phyloP scores from a whole-genome alignment of 1,140 invertebrate species.

The Drosophila miranda region DNA sequence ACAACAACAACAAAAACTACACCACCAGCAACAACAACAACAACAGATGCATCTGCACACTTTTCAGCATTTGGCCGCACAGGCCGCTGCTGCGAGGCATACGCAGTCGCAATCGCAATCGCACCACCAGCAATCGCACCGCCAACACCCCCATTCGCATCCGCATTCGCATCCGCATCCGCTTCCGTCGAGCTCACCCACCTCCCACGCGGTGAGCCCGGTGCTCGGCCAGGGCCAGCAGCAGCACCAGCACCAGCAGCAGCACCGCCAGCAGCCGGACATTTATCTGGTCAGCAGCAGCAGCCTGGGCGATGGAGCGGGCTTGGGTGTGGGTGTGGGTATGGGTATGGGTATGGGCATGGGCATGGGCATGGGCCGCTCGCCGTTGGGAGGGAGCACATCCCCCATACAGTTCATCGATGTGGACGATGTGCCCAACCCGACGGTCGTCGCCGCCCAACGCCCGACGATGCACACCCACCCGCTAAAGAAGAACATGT shows the following conservation, averaged over 20 bases:
- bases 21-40: conserved; percentile 60
- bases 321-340: conserved; percentile 45
- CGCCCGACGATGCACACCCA: conserved; percentile 50
- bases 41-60: conserved; percentile 72
- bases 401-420: conserved; percentile 81
- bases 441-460: conserved; percentile 28
- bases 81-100: conserved; percentile 67
- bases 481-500: conserved; percentile 76
- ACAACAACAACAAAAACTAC: conserved; percentile 49
- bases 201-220: conserved; percentile 74
- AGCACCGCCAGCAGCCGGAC: conserved; percentile 73
- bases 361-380: conserved; percentile 54
- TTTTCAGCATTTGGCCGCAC: conserved; percentile 78
- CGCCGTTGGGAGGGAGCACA: conserved; percentile 70
- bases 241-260: background rate
- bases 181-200: conserved; percentile 76
- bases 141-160: conserved; percentile 64
- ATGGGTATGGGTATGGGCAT: conserved; percentile 60
- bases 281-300: no score
- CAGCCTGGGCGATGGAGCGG: no score
- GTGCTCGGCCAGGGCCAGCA: conserved; percentile 42
- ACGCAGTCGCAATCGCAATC: conserved; percentile 47
- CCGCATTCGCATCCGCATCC: conserved; percentile 69
- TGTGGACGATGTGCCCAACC: conserved; percentile 73
- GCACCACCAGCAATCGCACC: conserved; percentile 57